phyloP scores from a whole-genome alignment of 2,113 vertebrate genomes.

The Sceloporus undulatus region DNA sequence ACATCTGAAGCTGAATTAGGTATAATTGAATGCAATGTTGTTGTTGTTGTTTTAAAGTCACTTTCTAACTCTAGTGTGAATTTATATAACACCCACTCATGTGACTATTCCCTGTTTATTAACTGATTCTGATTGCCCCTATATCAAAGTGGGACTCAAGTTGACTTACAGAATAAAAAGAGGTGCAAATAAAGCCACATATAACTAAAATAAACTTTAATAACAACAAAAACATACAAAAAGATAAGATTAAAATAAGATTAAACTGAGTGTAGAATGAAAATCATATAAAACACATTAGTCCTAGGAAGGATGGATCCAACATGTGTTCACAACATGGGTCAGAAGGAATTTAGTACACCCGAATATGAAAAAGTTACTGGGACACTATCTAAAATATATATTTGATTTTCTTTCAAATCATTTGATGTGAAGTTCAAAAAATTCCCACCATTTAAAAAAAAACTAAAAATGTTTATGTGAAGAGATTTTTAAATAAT shows the following conservation, averaged over 20 bases:
- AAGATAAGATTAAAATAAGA: too few relatives aligned
- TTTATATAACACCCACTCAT: not conserved
- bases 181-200: not conserved
- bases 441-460: not conserved
- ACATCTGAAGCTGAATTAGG: not conserved
- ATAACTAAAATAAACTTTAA: not conserved
- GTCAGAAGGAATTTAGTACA: not conserved
- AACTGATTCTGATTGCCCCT: not conserved
- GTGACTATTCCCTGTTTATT: not conserved
- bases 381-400: not conserved
- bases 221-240: not conserved
- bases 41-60: not conserved
- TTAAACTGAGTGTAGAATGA: too few relatives aligned
- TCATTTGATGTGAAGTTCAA: not conserved
- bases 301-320: not conserved
- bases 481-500: not conserved
- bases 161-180: too few relatives aligned
- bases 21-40: not conserved
- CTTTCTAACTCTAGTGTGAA: not conserved
- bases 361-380: not conserved
- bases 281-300: not conserved
- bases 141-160: too few relatives aligned
- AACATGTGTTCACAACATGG: not conserved
- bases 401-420: not conserved
- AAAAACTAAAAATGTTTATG: not conserved